These are phyloP conservation scores for Poicephalus gulielmi DNA, from an alignment of 2,113 vertebrate genomes.

Conservation along the genomic window DNA sequence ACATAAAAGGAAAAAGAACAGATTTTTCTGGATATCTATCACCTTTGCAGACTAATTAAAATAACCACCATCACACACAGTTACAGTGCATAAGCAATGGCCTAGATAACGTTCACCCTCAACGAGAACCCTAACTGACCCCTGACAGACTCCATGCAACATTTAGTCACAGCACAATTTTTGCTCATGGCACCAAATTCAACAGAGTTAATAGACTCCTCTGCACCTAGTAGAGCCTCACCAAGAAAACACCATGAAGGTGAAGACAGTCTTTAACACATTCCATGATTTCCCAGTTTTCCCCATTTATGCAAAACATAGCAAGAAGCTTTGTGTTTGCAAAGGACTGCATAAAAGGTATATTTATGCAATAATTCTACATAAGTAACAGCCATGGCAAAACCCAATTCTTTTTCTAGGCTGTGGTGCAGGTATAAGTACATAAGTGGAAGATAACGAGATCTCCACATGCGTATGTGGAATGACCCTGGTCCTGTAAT, in stretches of 20 bases:
- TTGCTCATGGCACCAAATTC: background rate
- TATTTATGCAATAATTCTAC: background rate
- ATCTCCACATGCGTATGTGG: fast-evolving
- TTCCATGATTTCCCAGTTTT: background rate
- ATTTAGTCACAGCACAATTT: background rate
- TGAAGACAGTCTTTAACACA: background rate
- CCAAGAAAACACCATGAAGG: background rate
- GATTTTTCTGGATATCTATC: background rate
- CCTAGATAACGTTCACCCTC: background rate
- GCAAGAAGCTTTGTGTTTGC: background rate
- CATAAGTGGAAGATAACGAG: fast-evolving
- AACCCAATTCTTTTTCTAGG: background rate
- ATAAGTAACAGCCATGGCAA: background rate
- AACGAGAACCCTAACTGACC: background rate
- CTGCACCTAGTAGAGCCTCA: background rate
- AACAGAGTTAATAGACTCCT: background rate
- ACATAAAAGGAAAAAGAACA: background rate
- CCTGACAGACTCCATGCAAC: background rate
- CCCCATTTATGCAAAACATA: background rate
- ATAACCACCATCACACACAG: background rate
- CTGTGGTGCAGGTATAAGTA: background rate
- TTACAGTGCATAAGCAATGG: background rate
- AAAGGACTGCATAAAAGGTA: background rate
- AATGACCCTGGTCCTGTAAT: background rate
- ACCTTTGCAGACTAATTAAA: background rate